Base-by-base conservation (phyloP, 2,888 invertebrate genomes). In the Crossocerus cetratus region DNA sequence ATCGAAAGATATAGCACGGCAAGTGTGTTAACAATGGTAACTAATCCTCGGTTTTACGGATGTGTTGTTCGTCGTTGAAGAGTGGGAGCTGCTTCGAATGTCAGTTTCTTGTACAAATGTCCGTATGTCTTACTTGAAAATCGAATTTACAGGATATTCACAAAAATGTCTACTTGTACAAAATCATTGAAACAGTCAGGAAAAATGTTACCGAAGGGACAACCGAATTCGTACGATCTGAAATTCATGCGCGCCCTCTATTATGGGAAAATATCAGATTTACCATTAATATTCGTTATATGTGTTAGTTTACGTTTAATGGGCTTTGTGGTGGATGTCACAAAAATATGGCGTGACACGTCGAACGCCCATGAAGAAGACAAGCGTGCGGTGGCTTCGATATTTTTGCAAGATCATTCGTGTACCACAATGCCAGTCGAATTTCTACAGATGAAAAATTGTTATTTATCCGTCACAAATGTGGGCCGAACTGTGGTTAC, bases 401-500 rank as follows among this genome's bases (percentile, higher is more conserved):
- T 49, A 49, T 49, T 14, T 49, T 16, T n/a, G 49, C 16, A 49
- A 32, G 8, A 32, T 32, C 32, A 32, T 32, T 32, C 32, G 32
- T 49, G 2, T 49, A 49, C 49, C 49, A 49, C 49, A 16, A 32
- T 49, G 49, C 49, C 16, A 5, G 11, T 49, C 49, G 14, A 49
- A 49, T 49, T 49, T 49, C 16, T 49, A 49, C 3, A 16, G 4
- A 22, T 55, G 16, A 55, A 22, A 14, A 55, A 49, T 49, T 16
- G n/a, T 49, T 49, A 49, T 1, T 49, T 55, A 55, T 21, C 22
- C 22, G 8, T 18, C 16, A 21, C 20, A 55, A 22, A 14, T 55
- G 11, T 64, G 58, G 66, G 69, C n/a, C 63, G 66, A 69, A 69
- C 64, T 45, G n/a, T n/a, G 74, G 74, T 44, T 71, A 67, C 53